Percentiles rank a stretch among this genome's conserved stretches.
Evolutionary conservation across 2,888 invertebrate species (phyloP).

Genomic region (Cheilosia vulpina): DNA sequence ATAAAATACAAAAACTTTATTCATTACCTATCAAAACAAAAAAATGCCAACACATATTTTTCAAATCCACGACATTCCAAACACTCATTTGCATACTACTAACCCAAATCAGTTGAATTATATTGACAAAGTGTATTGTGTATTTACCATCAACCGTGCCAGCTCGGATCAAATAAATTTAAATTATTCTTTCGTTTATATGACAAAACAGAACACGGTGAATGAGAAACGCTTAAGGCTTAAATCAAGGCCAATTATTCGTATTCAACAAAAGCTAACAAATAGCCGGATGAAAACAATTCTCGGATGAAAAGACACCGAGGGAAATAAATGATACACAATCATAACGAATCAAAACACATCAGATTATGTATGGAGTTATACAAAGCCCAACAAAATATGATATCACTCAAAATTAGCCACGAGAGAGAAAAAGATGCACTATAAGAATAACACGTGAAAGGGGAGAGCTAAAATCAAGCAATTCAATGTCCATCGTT

Average conservation of each 20-base stretch:
- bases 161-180: no score
- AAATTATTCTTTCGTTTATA: no score
- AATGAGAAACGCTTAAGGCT: slow-evolving; percentile 3
- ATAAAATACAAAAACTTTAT: no score
- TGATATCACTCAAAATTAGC: slow-evolving; percentile 44
- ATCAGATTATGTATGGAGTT: slow-evolving; percentile 1
- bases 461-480: slow-evolving; percentile 5
- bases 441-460: not conserved
- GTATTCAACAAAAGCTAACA: not conserved
- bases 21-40: no score
- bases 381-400: slow-evolving; percentile 32
- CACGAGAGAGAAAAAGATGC: not conserved
- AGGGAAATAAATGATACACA: slow-evolving; percentile 29
- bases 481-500: slow-evolving; percentile 58
- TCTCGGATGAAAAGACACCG: slow-evolving; percentile 6
- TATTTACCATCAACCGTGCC: no score
- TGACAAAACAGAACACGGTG: no score
- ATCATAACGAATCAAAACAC: slow-evolving; percentile 46
- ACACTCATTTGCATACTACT: no score
- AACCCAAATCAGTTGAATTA: no score
- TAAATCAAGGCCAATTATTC: slow-evolving; percentile 33
- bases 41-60: no score
- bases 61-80: not conserved
- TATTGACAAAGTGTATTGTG: no score
- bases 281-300: slow-evolving; percentile 22